These are phyloP conservation scores for Cotesia chilonis DNA, from an alignment of 1,140 invertebrate genomes.

Conservation along the genomic window DNA sequence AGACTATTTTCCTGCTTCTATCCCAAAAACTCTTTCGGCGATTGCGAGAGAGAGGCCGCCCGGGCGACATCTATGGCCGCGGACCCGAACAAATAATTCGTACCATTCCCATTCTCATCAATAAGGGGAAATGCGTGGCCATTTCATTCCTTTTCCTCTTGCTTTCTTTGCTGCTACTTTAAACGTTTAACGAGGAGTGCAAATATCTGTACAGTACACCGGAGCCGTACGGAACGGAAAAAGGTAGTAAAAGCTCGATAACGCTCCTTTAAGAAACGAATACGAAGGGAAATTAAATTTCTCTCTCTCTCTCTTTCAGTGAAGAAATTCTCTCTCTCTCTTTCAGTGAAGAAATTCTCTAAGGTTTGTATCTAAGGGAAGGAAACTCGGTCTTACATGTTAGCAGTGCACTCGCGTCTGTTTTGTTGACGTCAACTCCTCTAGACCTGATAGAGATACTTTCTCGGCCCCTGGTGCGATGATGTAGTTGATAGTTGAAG, in stretches of 20 bases:
- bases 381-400: too few species aligned
- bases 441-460: too few species aligned
- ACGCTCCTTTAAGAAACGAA: conserved; percentile 20
- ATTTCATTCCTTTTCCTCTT: not conserved
- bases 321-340: not conserved
- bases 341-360: too few species aligned
- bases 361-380: too few species aligned
- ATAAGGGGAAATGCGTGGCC: conserved; percentile 25
- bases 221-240: not conserved
- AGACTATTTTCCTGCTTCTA: not conserved
- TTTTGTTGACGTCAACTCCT: conserved; percentile 12
- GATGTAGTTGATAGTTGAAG: conserved; percentile 1
- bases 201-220: not conserved
- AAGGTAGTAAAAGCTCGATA: conserved; percentile 7
- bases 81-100: too few species aligned
- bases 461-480: not conserved
- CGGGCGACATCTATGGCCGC: too few species aligned
- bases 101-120: conserved; percentile 3
- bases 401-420: conserved; percentile 9
- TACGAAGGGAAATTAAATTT: conserved; percentile 34
- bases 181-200: not conserved
- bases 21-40: too few species aligned
- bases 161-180: not conserved
- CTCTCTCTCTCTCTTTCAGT: not conserved
- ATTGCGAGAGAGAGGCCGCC: too few species aligned